Percentiles rank a stretch among this genome's conserved stretches.
phyloP scores from a whole-genome alignment of 1,140 invertebrate genomes.

The Aphelinus atriplicis region DNA sequence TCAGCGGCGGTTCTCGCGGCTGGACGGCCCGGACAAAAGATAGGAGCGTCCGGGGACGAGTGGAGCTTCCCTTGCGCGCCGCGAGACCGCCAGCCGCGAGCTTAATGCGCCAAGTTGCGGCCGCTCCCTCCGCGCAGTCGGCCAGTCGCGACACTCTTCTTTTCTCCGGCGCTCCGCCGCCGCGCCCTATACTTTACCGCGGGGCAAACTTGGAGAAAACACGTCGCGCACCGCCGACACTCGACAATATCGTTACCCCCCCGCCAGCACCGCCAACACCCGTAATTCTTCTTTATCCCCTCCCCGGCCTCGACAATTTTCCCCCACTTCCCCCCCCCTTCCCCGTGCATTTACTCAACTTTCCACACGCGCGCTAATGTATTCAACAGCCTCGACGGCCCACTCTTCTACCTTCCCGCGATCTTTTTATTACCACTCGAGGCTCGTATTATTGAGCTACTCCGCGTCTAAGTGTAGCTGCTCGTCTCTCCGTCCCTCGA shows the following conservation, averaged over 20 bases:
- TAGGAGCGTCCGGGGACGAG: not conserved
- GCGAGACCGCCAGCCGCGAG: conserved; percentile 43
- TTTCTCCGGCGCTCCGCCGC: not conserved
- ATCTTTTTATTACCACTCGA: not conserved
- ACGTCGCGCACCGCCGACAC: conserved; percentile 28
- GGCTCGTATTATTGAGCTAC: too few relatives aligned
- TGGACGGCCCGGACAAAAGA: conserved; percentile 51
- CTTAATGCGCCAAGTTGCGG: conserved; percentile 46
- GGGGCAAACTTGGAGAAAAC: conserved; percentile 31
- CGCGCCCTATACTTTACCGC: not conserved
- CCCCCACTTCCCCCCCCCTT: too few relatives aligned
- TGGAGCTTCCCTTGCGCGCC: not conserved
- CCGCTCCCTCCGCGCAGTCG: not conserved
- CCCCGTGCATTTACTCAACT: conserved; percentile 25
- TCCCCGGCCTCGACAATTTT: not conserved
- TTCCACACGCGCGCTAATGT: conserved; percentile 20
- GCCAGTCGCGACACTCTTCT: conserved; percentile 5
- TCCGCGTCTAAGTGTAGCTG: not conserved
- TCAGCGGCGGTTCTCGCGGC: conserved; percentile 55
- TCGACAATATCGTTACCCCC: conserved; percentile 28
- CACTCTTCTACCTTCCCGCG: not conserved
- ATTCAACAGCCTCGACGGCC: conserved; percentile 8
- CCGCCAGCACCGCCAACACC: not conserved
- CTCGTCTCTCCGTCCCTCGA: not conserved
- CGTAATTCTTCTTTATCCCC: conserved; percentile 30